Evolutionary conservation across 2,113 vertebrate species (phyloP).

Genomic region (Microtus pennsylvanicus): DNA sequence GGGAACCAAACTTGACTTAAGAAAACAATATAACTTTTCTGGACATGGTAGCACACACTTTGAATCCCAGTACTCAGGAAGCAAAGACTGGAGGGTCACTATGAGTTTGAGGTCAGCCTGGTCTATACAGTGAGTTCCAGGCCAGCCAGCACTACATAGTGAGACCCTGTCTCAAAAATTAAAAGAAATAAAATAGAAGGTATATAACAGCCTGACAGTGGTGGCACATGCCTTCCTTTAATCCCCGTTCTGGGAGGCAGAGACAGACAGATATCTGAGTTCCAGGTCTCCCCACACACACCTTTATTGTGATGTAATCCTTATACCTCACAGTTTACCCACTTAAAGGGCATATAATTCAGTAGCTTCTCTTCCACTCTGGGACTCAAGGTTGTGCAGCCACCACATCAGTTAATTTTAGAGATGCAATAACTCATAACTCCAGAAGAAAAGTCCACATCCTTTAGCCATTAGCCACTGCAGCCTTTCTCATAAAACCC

Average conservation of each 20-base stretch:
- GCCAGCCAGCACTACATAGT: too few species aligned
- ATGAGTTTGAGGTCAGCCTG: neutral
- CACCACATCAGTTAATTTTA: neutral
- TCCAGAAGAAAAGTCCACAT: neutral
- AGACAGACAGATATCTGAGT: neutral
- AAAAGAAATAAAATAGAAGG: neutral
- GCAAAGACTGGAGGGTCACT: neutral
- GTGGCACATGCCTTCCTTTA: neutral
- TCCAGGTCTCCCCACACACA: neutral
- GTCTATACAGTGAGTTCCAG: neutral
- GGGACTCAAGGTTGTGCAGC: neutral
- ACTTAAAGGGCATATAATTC: neutral
- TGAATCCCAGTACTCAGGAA: neutral
- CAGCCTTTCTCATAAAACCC: neutral
- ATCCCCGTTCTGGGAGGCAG: neutral
- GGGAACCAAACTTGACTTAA: conserved; percentile 35
- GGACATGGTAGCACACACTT: neutral
- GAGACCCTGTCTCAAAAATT: neutral
- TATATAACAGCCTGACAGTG: neutral
- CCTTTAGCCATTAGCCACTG: neutral
- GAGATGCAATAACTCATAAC: neutral
- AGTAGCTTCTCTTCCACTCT: neutral
- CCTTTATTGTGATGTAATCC: conserved; percentile 48
- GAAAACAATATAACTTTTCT: neutral
- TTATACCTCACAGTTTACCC: neutral